Percentiles rank a stretch among this genome's conserved stretches.
phyloP scores from a whole-genome alignment of 92 coral and sea anemone genomes.

The Umimayanthus chanpuru region DNA sequence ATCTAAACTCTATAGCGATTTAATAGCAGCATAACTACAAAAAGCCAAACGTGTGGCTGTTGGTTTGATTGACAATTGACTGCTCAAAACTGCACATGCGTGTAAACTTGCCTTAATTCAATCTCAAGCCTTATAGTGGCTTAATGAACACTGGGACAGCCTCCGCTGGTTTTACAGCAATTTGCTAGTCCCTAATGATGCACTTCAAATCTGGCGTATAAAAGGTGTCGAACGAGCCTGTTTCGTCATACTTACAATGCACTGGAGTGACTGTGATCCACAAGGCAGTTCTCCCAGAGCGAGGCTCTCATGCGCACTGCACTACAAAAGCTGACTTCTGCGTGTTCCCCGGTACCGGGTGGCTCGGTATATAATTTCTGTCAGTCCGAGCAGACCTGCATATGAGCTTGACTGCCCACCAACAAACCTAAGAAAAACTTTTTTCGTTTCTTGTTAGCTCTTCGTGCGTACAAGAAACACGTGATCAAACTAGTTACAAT shows the following conservation, averaged over 20 bases:
- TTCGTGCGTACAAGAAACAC: too few relatives aligned
- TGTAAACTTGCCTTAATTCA: too few relatives aligned
- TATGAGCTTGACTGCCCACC: constrained; percentile 58
- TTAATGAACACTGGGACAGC: too few relatives aligned
- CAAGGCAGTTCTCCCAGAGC: constrained; percentile 52
- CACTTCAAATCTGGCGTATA: not conserved
- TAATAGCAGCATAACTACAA: too few relatives aligned
- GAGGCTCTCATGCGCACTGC: constrained; percentile 55
- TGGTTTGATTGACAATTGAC: too few relatives aligned
- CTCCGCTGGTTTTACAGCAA: too few relatives aligned
- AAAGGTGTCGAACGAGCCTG: not conserved
- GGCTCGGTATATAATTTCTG: constrained; percentile 49
- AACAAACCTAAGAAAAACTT: not conserved
- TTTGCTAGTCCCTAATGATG: constrained; percentile 2
- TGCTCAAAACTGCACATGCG: too few relatives aligned
- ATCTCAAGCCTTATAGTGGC: too few relatives aligned
- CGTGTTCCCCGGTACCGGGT: constrained; percentile 52
- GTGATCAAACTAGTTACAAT: too few relatives aligned
- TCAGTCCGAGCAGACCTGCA: constrained; percentile 48
- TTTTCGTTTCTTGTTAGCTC: too few relatives aligned
- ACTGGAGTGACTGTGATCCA: constrained; percentile 52
- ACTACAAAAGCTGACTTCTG: constrained; percentile 35
- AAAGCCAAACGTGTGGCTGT: too few relatives aligned
- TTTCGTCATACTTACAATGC: constrained; percentile 51
- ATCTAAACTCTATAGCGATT: too few relatives aligned